Base-by-base conservation (phyloP, 2,888 invertebrate genomes). In the Myopa testacea region DNA sequence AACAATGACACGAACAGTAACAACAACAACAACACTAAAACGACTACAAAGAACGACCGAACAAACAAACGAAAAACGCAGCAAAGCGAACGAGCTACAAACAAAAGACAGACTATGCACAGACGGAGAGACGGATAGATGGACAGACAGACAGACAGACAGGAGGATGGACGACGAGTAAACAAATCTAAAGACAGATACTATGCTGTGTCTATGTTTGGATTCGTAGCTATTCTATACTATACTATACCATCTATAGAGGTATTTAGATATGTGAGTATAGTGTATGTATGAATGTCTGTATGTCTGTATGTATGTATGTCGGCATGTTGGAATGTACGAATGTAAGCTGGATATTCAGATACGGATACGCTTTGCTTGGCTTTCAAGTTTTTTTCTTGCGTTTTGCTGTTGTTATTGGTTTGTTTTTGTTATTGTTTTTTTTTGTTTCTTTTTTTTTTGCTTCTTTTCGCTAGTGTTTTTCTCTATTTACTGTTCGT, bases 31-130 rank as follows among this genome's bases (percentile, higher is more conserved):
- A 75, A 67, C 74, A 75, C 67, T 45, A 58, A 75, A 14, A 68
- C 55, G 12, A 62, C 34, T 26, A 68, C 38, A 45, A 68, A 63
- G 55, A 70, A 26, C 70, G 70, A 68, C 67, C 75, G 40, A 55
- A 58, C 58, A 40, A 60, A 45, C 73, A 40, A 75, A 75, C 55
- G 67, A 75, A 58, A 68, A 75, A 75, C 75, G 75, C 75, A 75
- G 40, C 75, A 58, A 75, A 50, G 58, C 68, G 45, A 45, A 45
- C 45, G 40, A 38, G 34, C 19, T 67, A 55, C 75, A 50, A 62
- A 63, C 19, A 38, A 62, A 73, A 73, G 58, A 58, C 62, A 73
- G 62, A 19, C n/a, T 10, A 10, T 19, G 40, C 8, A 52, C 14
- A 26, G 38, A 1, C 52, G 10, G 19, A 26, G 3, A 19, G 34